phyloP scores from a whole-genome alignment of 2,888 invertebrate species.

The Diadegma fenestrale region DNA sequence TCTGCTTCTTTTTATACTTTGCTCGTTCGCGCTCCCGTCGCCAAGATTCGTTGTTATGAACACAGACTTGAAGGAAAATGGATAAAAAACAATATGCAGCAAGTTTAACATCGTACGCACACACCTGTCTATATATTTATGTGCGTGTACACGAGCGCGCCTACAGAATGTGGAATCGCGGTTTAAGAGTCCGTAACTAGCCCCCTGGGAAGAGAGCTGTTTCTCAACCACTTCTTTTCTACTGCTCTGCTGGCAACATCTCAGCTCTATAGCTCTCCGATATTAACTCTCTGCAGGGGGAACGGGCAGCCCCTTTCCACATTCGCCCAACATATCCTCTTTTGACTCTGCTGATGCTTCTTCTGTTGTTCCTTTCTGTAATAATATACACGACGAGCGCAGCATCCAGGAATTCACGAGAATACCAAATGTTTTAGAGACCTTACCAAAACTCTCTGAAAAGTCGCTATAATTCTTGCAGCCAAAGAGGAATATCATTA shows the following conservation, averaged over 20 bases:
- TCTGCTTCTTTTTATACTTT: conserved; percentile 14
- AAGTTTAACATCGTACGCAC: conserved; percentile 23
- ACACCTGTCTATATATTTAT: not conserved
- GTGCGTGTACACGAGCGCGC: conserved; percentile 39
- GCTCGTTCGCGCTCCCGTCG: conserved; percentile 16
- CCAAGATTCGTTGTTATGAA: conserved; percentile 19
- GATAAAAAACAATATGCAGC: conserved; percentile 13
- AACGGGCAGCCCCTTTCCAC: conserved; percentile 28
- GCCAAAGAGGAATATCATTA: conserved; percentile 48
- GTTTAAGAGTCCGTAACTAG: conserved; percentile 68
- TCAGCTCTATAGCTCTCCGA: conserved; percentile 49
- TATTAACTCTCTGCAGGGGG: conserved; percentile 66
- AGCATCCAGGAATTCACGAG: conserved; percentile 53
- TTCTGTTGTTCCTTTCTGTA: conserved; percentile 32
- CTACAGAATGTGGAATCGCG: conserved; percentile 63
- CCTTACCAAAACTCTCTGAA: not conserved
- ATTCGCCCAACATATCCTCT: conserved; percentile 36
- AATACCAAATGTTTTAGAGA: conserved; percentile 59
- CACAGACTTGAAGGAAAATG: conserved; percentile 16
- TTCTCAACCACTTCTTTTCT: conserved; percentile 68
- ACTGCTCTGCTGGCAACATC: conserved; percentile 57
- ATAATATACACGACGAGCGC: conserved; percentile 20
- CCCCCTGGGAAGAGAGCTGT: conserved; percentile 70
- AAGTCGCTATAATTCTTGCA: conserved; percentile 40
- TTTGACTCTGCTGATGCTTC: conserved; percentile 11